Percentiles rank a stretch among this genome's conserved stretches.
Conservation (phyloP, 2,888 invertebrate genomes). For the Apamea epomidion region DNA sequence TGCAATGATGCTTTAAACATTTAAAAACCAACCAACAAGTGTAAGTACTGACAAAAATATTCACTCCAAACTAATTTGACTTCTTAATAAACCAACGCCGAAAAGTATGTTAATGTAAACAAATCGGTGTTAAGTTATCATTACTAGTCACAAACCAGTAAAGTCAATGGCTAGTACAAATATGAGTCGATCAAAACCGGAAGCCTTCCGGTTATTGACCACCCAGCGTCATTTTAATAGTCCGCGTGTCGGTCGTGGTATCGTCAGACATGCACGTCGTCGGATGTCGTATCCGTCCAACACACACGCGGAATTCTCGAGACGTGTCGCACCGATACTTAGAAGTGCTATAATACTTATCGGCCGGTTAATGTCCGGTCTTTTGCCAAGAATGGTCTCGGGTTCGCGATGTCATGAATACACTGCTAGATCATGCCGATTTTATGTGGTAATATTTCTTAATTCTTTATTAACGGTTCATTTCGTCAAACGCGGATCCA, state of each 20-base stretch:
- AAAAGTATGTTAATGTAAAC: neutral
- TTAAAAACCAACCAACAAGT: too few relatives aligned
- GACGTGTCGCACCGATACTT: neutral
- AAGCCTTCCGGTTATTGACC: constrained; percentile 34
- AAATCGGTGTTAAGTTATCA: neutral
- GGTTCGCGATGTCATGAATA: neutral
- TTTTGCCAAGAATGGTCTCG: neutral
- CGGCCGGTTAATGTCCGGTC: neutral
- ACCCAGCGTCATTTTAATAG: constrained; percentile 45
- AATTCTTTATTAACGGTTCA: neutral
- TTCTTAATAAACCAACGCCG: neutral
- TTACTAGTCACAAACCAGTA: neutral
- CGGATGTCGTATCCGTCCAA: constrained; percentile 37
- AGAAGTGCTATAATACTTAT: neutral
- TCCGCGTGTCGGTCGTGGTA: neutral
- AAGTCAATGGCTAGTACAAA: neutral
- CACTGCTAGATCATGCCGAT: neutral
- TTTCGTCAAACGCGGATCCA: too few relatives aligned
- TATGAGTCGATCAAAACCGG: constrained; percentile 20
- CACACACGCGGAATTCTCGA: constrained; percentile 36
- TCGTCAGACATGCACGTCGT: constrained; percentile 15
- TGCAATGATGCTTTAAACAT: neutral
- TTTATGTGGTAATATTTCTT: neutral
- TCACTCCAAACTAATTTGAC: neutral
- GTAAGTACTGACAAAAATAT: neutral